Evolutionary conservation across 2,113 vertebrate species (phyloP).

Genomic region (Aphelocoma coerulescens): DNA sequence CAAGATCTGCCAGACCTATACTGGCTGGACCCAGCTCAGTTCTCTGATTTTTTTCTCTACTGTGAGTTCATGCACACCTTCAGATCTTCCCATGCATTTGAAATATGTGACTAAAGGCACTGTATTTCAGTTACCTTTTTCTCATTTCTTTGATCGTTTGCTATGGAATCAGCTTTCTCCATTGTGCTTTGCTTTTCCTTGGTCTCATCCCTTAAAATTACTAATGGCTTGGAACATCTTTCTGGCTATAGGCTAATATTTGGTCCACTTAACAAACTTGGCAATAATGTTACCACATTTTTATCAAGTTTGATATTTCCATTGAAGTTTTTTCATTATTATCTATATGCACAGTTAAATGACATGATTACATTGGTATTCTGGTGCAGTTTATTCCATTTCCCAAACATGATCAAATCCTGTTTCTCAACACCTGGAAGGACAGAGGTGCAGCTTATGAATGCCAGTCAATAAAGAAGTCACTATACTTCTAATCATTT

Average conservation of each 20-base stretch:
- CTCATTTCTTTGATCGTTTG: not conserved
- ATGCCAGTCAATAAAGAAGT: not conserved
- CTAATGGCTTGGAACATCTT: not conserved
- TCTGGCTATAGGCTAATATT: not conserved
- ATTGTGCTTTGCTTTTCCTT: not conserved
- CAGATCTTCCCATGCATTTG: rapidly evolving
- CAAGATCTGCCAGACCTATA: not conserved
- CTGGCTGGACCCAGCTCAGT: not conserved
- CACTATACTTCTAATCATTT: not conserved
- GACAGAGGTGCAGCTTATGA: not conserved
- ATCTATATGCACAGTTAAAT: not conserved
- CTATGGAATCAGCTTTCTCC: not conserved
- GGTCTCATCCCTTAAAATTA: not conserved
- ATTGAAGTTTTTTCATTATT: not conserved
- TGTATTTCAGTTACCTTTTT: not conserved
- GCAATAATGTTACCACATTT: not conserved
- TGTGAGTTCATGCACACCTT: not conserved
- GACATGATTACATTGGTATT: not conserved
- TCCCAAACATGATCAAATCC: not conserved
- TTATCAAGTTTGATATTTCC: not conserved
- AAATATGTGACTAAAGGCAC: not conserved
- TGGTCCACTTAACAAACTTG: not conserved
- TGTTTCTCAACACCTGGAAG: not conserved
- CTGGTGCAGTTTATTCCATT: not conserved
- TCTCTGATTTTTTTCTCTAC: not conserved